A percentile compares a stretch with the other conserved stretches of the same genome.
These are phyloP conservation scores for Litocranius walleri DNA, from an alignment of 2,113 vertebrate genomes.

Conservation along the genomic window DNA sequence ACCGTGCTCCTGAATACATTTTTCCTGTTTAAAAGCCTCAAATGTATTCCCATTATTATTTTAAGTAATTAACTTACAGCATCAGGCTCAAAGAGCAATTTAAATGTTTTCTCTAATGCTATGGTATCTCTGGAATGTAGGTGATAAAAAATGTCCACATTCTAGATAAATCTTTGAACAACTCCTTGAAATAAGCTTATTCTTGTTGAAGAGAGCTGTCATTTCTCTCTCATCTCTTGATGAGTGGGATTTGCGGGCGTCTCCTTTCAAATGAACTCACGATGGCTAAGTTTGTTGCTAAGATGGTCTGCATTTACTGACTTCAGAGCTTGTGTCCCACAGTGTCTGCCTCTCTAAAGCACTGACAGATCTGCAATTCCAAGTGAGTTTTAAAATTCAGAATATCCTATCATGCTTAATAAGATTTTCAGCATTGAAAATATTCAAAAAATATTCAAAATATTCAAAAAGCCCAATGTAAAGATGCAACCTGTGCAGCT, in stretches of 20 bases:
- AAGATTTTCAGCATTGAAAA: slow-evolving; percentile 68
- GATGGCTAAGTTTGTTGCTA: slow-evolving; percentile 60
- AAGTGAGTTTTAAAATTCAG: slow-evolving; percentile 72
- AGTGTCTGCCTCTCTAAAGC: slow-evolving; percentile 46
- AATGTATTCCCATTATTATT: slow-evolving; percentile 70
- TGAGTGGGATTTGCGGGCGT: slow-evolving; percentile 69
- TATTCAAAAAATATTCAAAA: neutral
- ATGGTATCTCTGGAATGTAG: slow-evolving; percentile 75
- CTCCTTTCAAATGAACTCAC: slow-evolving; percentile 74
- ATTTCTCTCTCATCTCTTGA: slow-evolving; percentile 71
- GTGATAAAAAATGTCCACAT: slow-evolving; percentile 64
- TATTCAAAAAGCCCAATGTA: slow-evolving; percentile 30
- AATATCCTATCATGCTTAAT: slow-evolving; percentile 73
- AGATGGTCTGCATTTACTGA: slow-evolving; percentile 66
- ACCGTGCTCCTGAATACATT: slow-evolving; percentile 41
- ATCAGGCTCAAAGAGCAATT: slow-evolving; percentile 58
- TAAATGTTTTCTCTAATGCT: slow-evolving; percentile 72
- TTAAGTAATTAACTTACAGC: slow-evolving; percentile 54
- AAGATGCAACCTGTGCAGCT: neutral
- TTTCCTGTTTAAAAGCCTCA: neutral
- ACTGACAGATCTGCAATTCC: slow-evolving; percentile 62
- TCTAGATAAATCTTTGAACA: slow-evolving; percentile 70
- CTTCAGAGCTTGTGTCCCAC: slow-evolving; percentile 32
- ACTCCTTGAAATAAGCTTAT: slow-evolving; percentile 61
- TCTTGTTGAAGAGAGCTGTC: slow-evolving; percentile 77